Conservation (phyloP, 2,113 vertebrate genomes). For the Pundamilia nyererei region DNA sequence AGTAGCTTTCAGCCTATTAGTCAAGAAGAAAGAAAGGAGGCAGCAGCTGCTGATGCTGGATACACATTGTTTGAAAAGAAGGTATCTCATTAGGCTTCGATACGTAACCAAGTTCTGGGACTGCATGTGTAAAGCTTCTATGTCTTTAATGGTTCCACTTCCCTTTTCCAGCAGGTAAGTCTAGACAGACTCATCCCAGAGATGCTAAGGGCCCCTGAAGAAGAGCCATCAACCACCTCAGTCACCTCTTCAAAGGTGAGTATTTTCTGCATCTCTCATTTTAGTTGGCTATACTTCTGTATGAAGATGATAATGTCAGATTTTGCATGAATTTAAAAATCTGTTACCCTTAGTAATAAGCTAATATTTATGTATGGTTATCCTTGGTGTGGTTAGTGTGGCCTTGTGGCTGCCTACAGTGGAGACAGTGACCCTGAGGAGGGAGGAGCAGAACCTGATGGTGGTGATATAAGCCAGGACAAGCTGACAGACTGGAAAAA, state of each 20-base stretch:
- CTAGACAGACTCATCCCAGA: conserved; percentile 86
- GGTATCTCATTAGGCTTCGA: conserved; percentile 61
- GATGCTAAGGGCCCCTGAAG: conserved; percentile 75
- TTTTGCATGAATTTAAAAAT: neutral
- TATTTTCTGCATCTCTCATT: neutral
- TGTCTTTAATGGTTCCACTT: neutral
- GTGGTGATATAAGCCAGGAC: conserved; percentile 79
- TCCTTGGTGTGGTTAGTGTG: conserved; percentile 67
- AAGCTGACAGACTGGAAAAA: conserved; percentile 96
- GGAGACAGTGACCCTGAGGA: conserved; percentile 97
- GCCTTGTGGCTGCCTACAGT: conserved; percentile 93
- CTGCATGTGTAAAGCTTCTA: neutral
- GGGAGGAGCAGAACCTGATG: conserved; percentile 70
- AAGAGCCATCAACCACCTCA: conserved; percentile 73
- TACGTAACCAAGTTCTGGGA: neutral
- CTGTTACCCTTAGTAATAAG: neutral
- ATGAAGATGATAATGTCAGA: neutral
- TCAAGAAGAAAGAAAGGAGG: conserved; percentile 90
- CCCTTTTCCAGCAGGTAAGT: conserved; percentile 71
- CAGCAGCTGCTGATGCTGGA: conserved; percentile 93
- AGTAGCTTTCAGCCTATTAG: conserved; percentile 92
- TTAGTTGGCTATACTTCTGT: neutral
- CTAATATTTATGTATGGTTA: neutral
- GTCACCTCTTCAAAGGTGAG: conserved; percentile 58
- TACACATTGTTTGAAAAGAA: conserved; percentile 97